Evolutionary conservation across 2,888 invertebrate species (phyloP).

Genomic region (Leucania comma): DNA sequence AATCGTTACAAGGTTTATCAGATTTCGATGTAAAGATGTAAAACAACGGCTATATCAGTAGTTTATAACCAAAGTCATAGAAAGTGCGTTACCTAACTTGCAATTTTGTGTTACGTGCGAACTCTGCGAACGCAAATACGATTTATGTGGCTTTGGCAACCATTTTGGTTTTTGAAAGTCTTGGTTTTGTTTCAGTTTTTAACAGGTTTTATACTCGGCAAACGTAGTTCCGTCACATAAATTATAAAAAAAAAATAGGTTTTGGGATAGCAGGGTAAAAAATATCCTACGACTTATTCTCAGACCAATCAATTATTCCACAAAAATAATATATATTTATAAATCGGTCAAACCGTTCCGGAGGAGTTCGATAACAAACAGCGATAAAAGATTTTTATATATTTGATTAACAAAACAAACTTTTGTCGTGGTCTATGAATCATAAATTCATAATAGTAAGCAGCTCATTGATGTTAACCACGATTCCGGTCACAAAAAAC

Average conservation of each 20-base stretch:
- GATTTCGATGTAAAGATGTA: conserved; percentile 63
- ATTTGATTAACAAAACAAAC: neutral
- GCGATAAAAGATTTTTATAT: too few relatives aligned
- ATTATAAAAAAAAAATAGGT: too few relatives aligned
- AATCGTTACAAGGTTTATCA: conserved; percentile 65
- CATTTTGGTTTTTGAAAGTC: conserved; percentile 47
- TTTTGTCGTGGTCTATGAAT: conserved; percentile 23
- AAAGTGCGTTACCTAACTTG: conserved; percentile 66
- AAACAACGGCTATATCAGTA: conserved; percentile 37
- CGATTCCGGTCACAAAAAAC: conserved; percentile 12
- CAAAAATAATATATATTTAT: too few relatives aligned
- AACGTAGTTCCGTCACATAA: too few relatives aligned
- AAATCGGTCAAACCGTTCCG: too few relatives aligned
- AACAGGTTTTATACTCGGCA: neutral
- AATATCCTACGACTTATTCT: too few relatives aligned
- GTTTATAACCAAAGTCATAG: conserved; percentile 58
- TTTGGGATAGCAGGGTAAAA: too few relatives aligned
- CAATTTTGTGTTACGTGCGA: conserved; percentile 63
- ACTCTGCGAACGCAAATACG: conserved; percentile 43
- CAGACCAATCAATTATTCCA: too few relatives aligned
- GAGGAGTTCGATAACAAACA: too few relatives aligned
- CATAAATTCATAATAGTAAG: neutral
- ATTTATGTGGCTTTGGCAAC: conserved; percentile 46
- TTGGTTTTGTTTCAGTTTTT: conserved; percentile 3
- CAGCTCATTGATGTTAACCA: conserved; percentile 8